phyloP scores from a whole-genome alignment of 2,888 invertebrate species.

The Liopterus haemorrhoidalis region DNA sequence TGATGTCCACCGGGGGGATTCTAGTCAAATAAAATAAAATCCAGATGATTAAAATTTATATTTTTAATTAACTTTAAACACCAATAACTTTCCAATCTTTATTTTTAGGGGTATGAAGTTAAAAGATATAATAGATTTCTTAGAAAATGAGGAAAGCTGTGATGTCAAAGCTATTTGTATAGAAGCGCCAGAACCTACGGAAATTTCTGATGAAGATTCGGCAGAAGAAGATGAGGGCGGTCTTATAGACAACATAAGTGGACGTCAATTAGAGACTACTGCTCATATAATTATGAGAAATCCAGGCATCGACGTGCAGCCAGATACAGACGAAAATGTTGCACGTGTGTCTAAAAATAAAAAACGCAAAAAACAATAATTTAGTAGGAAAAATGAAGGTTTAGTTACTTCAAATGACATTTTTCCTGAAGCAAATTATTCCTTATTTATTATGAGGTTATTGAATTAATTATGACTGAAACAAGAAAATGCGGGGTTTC shows the following conservation, averaged over 20 bases:
- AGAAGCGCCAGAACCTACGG: background rate
- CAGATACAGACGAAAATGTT: constrained; percentile 2
- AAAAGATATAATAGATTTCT: too few species aligned
- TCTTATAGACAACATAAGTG: background rate
- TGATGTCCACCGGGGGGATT: too few species aligned
- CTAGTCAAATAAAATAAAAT: background rate
- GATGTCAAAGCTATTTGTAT: too few species aligned
- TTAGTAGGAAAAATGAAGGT: too few species aligned
- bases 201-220: background rate
- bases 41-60: background rate
- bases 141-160: too few species aligned
- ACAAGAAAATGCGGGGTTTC: constrained; percentile 11
- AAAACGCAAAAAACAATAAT: too few species aligned
- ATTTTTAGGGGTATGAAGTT: too few species aligned
- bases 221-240: background rate
- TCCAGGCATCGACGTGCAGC: background rate
- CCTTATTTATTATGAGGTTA: constrained; percentile 12
- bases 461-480: constrained; percentile 1
- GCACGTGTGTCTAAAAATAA: constrained; percentile 1
- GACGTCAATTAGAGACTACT: constrained; percentile 2
- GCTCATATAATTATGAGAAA: background rate
- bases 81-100: too few species aligned
- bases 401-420: too few species aligned
- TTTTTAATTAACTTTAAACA: background rate
- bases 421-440: background rate